phyloP scores from a whole-genome alignment of 2,888 invertebrate genomes.

The Emmelina monodactyla region DNA sequence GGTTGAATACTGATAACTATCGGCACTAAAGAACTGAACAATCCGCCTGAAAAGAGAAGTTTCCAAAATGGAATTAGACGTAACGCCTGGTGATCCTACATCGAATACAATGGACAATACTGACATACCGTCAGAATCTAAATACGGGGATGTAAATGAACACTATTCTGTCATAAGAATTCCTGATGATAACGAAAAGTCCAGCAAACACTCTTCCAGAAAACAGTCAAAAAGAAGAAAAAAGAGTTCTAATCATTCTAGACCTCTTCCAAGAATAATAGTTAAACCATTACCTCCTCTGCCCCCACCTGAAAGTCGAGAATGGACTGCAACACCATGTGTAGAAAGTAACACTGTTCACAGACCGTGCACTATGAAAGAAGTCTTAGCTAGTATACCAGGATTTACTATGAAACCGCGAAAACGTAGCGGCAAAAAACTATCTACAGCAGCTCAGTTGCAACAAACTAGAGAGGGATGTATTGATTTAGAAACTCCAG shows the following conservation, averaged over 20 bases:
- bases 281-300: constrained; percentile 82
- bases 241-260: constrained; percentile 76
- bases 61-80: constrained; percentile 42
- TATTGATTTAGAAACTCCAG: constrained; percentile 94
- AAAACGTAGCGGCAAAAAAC: constrained; percentile 81
- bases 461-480: constrained; percentile 93
- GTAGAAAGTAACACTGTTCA: constrained; percentile 29
- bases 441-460: constrained; percentile 90
- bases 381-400: constrained; percentile 87
- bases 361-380: constrained; percentile 83
- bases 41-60: background rate
- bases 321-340: constrained; percentile 48
- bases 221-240: constrained; percentile 75
- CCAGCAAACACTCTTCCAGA: constrained; percentile 80
- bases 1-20: constrained; percentile 56
- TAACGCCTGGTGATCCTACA: constrained; percentile 33
- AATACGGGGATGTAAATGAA: constrained; percentile 44
- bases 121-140: constrained; percentile 44
- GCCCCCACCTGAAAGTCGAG: constrained; percentile 54
- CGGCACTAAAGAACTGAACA: no score
- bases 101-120: constrained; percentile 46
- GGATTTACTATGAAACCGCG: constrained; percentile 86
- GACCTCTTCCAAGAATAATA: constrained; percentile 78
- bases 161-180: constrained; percentile 53
- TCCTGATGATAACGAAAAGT: constrained; percentile 60